Evolutionary conservation across 2,888 invertebrate species (phyloP).

Genomic region (Pachymerium ferrugineum): DNA sequence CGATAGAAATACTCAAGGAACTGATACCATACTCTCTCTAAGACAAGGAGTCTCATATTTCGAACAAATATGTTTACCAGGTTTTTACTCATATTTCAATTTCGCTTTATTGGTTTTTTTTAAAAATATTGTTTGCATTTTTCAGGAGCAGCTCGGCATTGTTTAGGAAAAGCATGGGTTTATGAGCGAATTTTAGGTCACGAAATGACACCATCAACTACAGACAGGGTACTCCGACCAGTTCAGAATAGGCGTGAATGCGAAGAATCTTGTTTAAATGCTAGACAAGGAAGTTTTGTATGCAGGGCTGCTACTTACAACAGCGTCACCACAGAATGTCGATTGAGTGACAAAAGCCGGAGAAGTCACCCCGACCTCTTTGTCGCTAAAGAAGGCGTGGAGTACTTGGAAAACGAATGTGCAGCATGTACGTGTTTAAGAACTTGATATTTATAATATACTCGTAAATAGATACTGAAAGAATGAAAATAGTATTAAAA

Average conservation of each 20-base stretch:
- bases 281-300: conserved; percentile 50
- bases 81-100: conserved; percentile 39
- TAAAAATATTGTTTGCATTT: not conserved
- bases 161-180: conserved; percentile 60
- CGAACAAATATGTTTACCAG: conserved; percentile 50
- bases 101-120: not conserved
- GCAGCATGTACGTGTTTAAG: conserved; percentile 46
- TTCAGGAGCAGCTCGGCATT: conserved; percentile 29
- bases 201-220: conserved; percentile 61
- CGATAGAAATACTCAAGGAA: conserved; percentile 49
- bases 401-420: conserved; percentile 56
- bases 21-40: conserved; percentile 43
- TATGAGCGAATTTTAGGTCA: conserved; percentile 70
- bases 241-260: conserved; percentile 63
- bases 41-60: conserved; percentile 49
- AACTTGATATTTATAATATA: not conserved
- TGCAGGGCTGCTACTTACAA: conserved; percentile 58
- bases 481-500: conserved; percentile 2
- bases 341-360: conserved; percentile 66
- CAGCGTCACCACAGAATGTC: conserved; percentile 53
- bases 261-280: conserved; percentile 56
- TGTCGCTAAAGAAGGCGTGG: conserved; percentile 46
- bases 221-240: conserved; percentile 57
- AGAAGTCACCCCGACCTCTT: conserved; percentile 58
- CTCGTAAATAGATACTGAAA: not conserved